Percentiles rank a stretch among this genome's conserved stretches.
Evolutionary conservation across 2,797 vertebrate genomes (phyloP).

Genomic region (Mustela erminea): DNA sequence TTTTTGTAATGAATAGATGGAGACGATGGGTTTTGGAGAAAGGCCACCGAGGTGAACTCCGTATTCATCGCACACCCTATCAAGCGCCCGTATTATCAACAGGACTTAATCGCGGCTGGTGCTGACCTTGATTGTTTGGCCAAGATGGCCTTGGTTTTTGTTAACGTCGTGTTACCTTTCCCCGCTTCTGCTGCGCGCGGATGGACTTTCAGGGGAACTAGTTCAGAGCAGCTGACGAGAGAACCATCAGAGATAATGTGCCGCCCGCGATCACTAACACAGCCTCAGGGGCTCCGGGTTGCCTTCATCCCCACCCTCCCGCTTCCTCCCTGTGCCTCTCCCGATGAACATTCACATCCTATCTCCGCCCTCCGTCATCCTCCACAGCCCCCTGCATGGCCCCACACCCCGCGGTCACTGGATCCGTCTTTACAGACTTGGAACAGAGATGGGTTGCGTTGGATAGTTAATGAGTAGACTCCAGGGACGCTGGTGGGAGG

Average conservation of each 20-base stretch:
- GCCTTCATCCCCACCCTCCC: accelerated
- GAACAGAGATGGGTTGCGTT: neutral
- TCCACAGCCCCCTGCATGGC: too few species aligned
- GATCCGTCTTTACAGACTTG: neutral
- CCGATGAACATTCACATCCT: accelerated
- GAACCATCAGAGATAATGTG: too few species aligned
- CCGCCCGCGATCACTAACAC: accelerated
- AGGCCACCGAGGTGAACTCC: neutral
- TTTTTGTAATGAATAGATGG: neutral
- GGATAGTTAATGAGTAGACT: neutral
- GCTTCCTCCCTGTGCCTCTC: neutral
- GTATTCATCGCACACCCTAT: too few species aligned
- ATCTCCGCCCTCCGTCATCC: accelerated
- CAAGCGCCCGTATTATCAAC: neutral
- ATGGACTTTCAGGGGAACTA: neutral
- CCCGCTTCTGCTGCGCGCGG: accelerated
- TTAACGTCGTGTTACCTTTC: neutral
- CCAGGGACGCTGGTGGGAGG: accelerated
- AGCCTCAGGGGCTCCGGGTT: neutral
- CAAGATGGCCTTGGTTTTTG: accelerated
- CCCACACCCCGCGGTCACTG: neutral
- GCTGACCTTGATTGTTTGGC: neutral
- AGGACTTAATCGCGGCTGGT: neutral
- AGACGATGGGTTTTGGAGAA: neutral
- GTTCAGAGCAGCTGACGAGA: neutral